Evolutionary conservation across 1,140 invertebrate species (phyloP).

Genomic region (Periplaneta americana): DNA sequence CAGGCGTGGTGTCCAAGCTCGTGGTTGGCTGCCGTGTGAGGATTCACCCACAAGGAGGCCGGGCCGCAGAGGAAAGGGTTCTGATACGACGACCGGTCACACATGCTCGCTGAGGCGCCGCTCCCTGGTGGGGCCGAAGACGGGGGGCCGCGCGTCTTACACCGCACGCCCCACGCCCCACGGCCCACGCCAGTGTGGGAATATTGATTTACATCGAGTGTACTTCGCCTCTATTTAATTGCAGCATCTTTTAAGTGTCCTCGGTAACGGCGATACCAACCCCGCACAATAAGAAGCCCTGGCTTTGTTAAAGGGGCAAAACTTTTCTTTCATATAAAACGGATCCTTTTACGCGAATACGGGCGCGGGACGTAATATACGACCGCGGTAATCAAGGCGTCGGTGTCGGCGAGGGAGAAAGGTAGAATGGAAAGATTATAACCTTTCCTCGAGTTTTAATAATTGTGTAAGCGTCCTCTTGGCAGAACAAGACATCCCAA

Average conservation of each 20-base stretch:
- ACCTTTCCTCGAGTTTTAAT: conserved; percentile 10
- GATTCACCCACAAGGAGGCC: background rate
- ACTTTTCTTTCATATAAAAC: background rate
- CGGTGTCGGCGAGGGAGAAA: background rate
- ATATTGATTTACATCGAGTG: background rate
- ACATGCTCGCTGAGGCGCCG: background rate
- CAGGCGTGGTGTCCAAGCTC: background rate
- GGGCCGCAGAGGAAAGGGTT: background rate
- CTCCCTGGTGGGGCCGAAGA: background rate
- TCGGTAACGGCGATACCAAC: background rate
- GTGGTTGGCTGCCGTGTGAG: background rate
- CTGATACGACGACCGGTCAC: background rate
- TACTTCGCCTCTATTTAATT: background rate
- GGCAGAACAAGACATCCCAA: conserved; percentile 14
- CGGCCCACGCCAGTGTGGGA: too few species aligned
- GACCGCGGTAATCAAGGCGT: conserved; percentile 6
- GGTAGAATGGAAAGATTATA: conserved; percentile 17
- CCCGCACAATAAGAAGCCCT: background rate
- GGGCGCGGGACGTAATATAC: conserved; percentile 1
- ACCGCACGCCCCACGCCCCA: too few species aligned
- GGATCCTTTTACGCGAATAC: background rate
- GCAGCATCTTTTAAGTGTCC: background rate
- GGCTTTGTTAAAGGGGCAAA: background rate
- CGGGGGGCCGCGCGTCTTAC: too few species aligned
- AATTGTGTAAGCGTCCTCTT: background rate